Conservation (phyloP, 1,140 invertebrate species). For the Nasonia giraulti region DNA sequence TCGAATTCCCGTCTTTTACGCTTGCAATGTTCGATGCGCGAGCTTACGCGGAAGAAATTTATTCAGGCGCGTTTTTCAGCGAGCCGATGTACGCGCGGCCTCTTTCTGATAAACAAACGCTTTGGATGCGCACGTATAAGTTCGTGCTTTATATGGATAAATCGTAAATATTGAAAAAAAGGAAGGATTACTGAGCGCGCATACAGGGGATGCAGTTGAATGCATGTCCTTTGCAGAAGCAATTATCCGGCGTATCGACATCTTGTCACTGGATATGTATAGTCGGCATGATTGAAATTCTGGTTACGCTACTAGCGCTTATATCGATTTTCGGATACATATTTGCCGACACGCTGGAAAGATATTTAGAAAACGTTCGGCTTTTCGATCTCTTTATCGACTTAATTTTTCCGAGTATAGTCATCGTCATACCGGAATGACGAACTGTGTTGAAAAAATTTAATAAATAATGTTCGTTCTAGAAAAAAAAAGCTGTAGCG, state of each 20-base stretch:
- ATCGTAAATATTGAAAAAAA: slow-evolving; percentile 21
- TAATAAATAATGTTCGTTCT: no score
- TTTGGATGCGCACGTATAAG: slow-evolving; percentile 5
- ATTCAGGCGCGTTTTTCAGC: no score
- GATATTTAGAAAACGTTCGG: background rate
- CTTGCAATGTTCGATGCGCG: no score
- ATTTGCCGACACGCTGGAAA: background rate
- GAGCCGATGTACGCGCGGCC: no score
- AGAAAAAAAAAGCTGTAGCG: no score
- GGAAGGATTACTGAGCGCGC: background rate
- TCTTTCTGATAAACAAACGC: background rate
- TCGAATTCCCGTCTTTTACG: no score
- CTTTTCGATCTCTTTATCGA: no score
- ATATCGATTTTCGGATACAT: slow-evolving; percentile 11
- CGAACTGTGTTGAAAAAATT: no score
- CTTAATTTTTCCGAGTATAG: no score
- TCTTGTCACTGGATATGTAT: slow-evolving; percentile 33
- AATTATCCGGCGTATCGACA: slow-evolving; percentile 35
- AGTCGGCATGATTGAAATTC: slow-evolving; percentile 35
- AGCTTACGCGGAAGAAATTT: background rate
- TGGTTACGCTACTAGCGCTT: background rate
- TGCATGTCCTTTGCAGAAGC: slow-evolving; percentile 24
- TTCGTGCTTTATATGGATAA: background rate
- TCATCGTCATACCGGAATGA: no score
- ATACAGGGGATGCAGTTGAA: background rate